Base-by-base conservation (phyloP, 1,140 invertebrate species). In the Berghia stephanieae region DNA sequence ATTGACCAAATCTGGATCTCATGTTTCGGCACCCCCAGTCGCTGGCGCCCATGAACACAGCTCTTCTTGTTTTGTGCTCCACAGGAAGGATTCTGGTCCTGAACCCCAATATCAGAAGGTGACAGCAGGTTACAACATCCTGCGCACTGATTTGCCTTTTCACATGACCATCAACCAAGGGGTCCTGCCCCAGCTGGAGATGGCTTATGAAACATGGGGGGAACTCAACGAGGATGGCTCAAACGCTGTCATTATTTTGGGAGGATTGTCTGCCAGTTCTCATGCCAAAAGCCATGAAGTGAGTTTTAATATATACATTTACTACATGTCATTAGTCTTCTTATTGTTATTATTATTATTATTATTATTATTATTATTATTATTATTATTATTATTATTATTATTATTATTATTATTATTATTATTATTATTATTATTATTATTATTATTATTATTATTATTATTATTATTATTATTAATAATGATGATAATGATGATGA, bases 151-250 rank as follows among this genome's bases (percentile, higher is more conserved):
- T 1, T 36, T 86, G 49, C 86, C 88, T 2, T 89, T 90, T 75
- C 49, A 78, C 38, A 57, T 89, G 24, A 87, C 86, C 75, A 84
- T 88, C 68, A 83, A 84, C 60, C 78, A 83, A 10, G 84, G 83
- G 2, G 70, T 86, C 0, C 55, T 90, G 13, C 88, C 89, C 3
- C 82, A 86, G 31, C 49, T 89, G 10, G 79, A 87, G 1, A 63
- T 90, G 5, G 90, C 88, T 0, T 90, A 90, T 75, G 89, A 90
- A 72, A 90, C 90, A 1, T 90, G 88, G 88, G 90, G 90, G 34
- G 69, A 84, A 55, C 79, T 90, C 31, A 90, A 90, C 78, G 80
- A 85, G 57, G 83, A 83, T 18, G 82, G 82, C 78, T 80, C 78
- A 74, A 90, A 90, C 79, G 88, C 88, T 44, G 86, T 90, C 21